Base-by-base conservation (phyloP, 2,888 invertebrate species). In the Encarsia formosa region DNA sequence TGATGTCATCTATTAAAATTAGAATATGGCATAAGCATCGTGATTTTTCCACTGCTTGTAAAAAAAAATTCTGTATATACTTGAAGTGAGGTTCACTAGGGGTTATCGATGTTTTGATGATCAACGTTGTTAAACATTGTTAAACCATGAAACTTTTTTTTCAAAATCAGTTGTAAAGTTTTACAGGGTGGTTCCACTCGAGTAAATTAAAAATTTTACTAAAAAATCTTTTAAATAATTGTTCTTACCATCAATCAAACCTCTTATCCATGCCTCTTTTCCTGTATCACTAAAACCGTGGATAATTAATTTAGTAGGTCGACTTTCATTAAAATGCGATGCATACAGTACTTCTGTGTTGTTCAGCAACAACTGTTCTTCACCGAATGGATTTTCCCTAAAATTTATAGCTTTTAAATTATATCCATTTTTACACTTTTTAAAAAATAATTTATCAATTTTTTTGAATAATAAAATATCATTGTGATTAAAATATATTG, bases 251-350 rank as follows among this genome's bases (percentile, higher is more conserved):
- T 68, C 66, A 49, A 69, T 60, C 43, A 69, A 48, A 46, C 63
- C 63, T 15, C 66, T 61, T 32, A 69, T 58, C 69, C 69, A 69
- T 11, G 62, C 67, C 47, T 69, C 69, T 41, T 66, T 68, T 48
- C 69, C 68, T 37, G 67, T 68, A 49, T 69, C 69, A 55, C 69
- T 69, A 46, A 63, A 69, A 39, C 69, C 69, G 35, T 69, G 69
- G 53, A 68, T 63, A 51, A 69, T 63, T 42, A 69, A 62, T 49
- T 69, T 69, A 2, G 69, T 69, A 15, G 67, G 69, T 5, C 69
- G 61, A 19, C 66, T 67, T 44, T 69, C 69, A 31, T 69, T 69
- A 48, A 69, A 68, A 15, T 69, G 69, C 6, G 69, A 69, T 4
- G 68, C 68, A 48, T 69, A 69, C n/a, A 69, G 51, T 1, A 66